Evolutionary conservation across 1,140 invertebrate species (phyloP), one percentile per base, ranked within the genome.

Genomic region (Cherax quadricarinatus): DNA sequence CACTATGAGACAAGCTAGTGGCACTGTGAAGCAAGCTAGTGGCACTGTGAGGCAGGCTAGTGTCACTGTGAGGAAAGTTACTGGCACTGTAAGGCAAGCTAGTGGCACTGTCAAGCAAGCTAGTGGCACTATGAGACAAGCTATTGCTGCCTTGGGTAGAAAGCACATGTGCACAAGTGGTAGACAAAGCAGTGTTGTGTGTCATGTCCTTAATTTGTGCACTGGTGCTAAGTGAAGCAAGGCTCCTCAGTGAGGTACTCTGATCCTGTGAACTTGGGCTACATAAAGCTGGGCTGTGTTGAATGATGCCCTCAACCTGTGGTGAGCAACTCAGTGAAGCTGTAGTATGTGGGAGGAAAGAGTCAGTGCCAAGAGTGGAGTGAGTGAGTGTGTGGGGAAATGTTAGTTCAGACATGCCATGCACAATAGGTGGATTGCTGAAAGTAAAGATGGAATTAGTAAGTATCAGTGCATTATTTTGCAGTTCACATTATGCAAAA

Each of bases 371-470:
- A 24, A n/a, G 75, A 79, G 21, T 88, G 78, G 79, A 62, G 48
- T 60, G 49, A 80, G 86, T 41, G 86, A 16, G 86, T 88, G 75
- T 41, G 78, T 18, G 86, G 18, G 86, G 75, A 41, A 84, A 24
- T 88, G 78, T 88, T 88, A 88, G 86, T 88, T 79, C n/a, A 88
- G 86, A 53, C 86, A 88, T 88, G 75, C 78, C 86, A 88, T 88
- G 86, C 78, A 80, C 86, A 80, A 48, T 60, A 12, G 60, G 78
- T 60, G 78, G 86, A n/a, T 14, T 60, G 86, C 86, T 88, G 86
- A 88, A 88, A 88, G 86, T 30, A 88, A 75, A 88, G 78, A 60
- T 12, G 6, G 53, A 57, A 88, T 88, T 30, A 88, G 14, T 88
- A 84, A 24, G 4, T 16, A 21, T 82, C 53, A 53, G 48, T 24